A percentile compares a stretch with the other conserved stretches of the same genome.
phyloP scores from a whole-genome alignment of 2,888 invertebrate species.

The Liposcelis brunnea region DNA sequence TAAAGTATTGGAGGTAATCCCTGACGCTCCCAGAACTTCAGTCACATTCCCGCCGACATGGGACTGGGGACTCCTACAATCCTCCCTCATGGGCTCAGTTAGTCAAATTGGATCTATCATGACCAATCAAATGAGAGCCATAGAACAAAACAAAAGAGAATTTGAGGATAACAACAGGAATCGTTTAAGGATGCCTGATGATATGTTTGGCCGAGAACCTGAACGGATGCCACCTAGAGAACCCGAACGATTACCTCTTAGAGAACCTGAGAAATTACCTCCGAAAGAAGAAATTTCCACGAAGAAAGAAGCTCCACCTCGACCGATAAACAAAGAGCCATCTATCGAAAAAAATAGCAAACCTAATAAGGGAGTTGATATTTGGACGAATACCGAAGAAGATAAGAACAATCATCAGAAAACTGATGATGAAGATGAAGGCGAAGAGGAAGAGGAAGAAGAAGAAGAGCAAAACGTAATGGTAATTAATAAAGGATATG shows the following conservation, averaged over 20 bases:
- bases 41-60: slow-evolving; percentile 48
- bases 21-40: slow-evolving; percentile 66
- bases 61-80: slow-evolving; percentile 47
- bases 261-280: no score
- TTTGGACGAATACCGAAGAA: not conserved
- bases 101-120: not conserved
- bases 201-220: no score
- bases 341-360: not conserved
- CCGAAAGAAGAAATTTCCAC: no score
- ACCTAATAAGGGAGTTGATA: not conserved
- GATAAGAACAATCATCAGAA: slow-evolving; percentile 8
- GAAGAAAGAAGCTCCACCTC: no score
- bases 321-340: no score
- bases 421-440: slow-evolving; percentile 13
- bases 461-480: slow-evolving; percentile 5
- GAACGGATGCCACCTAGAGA: no score
- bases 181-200: no score
- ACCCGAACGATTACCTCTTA: no score
- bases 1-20: slow-evolving; percentile 46
- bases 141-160: no score
- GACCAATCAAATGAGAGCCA: no score
- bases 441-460: slow-evolving; percentile 15
- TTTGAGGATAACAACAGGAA: no score
- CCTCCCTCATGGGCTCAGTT: not conserved
- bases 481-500: slow-evolving; percentile 4